Conservation (phyloP, 2,113 vertebrate genomes). For the Centropus bengalensis region DNA sequence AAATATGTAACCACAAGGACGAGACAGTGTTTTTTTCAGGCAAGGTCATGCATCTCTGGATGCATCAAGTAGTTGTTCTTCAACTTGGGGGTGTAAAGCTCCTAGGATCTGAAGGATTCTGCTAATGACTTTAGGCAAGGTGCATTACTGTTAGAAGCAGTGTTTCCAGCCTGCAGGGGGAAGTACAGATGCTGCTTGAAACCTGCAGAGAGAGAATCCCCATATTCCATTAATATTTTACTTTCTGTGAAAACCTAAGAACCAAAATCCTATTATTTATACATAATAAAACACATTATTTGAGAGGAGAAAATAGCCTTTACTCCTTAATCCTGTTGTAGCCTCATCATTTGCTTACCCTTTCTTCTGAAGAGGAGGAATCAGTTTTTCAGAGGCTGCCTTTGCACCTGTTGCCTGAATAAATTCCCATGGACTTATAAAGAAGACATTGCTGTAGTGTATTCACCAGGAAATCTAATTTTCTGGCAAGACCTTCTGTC, state of each 20-base stretch:
- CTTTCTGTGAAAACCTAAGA: not conserved
- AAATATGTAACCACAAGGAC: not conserved
- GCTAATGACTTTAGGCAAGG: not conserved
- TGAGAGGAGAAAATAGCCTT: not conserved
- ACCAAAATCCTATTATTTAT: not conserved
- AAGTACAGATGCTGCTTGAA: not conserved
- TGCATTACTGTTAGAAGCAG: not conserved
- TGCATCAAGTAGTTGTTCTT: not conserved
- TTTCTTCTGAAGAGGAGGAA: not conserved
- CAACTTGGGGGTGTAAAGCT: not conserved
- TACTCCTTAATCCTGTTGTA: not conserved
- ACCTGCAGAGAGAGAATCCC: not conserved
- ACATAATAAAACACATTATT: not conserved
- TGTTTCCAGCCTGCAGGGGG: not conserved
- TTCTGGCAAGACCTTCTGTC: constrained; percentile 15
- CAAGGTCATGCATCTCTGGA: not conserved
- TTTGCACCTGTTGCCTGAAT: constrained; percentile 15
- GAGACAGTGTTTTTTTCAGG: not conserved
- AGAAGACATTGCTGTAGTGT: not conserved
- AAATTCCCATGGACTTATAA: constrained; percentile 5
- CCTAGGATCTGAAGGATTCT: not conserved
- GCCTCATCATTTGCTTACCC: not conserved
- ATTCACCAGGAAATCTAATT: constrained; percentile 21
- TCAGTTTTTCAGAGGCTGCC: not conserved
- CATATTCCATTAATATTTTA: not conserved